Base-by-base conservation (phyloP, 2,797 vertebrate species). In the Smutsia temminckii region DNA sequence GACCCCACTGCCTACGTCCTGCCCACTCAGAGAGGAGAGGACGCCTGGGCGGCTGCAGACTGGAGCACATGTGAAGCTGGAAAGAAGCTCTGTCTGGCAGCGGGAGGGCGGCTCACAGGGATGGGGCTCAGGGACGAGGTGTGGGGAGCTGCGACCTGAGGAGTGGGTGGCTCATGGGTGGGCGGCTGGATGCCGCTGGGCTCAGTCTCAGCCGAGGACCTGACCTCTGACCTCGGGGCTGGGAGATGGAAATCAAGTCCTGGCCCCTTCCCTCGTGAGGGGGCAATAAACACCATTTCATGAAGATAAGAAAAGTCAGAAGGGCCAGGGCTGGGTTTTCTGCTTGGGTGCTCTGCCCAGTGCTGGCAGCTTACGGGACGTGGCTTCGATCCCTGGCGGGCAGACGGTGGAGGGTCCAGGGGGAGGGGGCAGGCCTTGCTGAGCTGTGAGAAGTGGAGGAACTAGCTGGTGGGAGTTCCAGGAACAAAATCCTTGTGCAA, bases 91-190 rank as follows among this genome's bases (percentile, higher is more conserved):
- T 49, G 55, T 14, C 34, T 16, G 34, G 53, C n/a, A 23, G 21
- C 3, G 66, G 46, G 46, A 46, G 46, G 51, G 23, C 1, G 16
- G 63, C 21, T 3, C 0, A 6, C 0, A 20, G 2, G 59, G 25
- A 27, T 40, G 14, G 23, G 53, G 46, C 46, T 12, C 46, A 46
- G 46, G 46, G 46, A 11, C 10, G 11, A 11, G 46, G 46, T 46
- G 46, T 46, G 46, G 46, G 46, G 46, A 46, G 46, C 46, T 12
- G 46, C 1, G 46, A 46, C 46, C 10, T 27, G 8, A 42, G 49
- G 51, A 51, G 32, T 25, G 74, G n/a, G 13, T n/a, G 74, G 12
- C 14, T n/a, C n/a, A 11, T 8, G 46, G 2, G 46, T 11, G 46
- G 46, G 46, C 11, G 2, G 11, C 46, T 46, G 46, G 46, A 46